phyloP scores from a whole-genome alignment of 2,113 vertebrate species.

The Periophthalmodon schlosseri region DNA sequence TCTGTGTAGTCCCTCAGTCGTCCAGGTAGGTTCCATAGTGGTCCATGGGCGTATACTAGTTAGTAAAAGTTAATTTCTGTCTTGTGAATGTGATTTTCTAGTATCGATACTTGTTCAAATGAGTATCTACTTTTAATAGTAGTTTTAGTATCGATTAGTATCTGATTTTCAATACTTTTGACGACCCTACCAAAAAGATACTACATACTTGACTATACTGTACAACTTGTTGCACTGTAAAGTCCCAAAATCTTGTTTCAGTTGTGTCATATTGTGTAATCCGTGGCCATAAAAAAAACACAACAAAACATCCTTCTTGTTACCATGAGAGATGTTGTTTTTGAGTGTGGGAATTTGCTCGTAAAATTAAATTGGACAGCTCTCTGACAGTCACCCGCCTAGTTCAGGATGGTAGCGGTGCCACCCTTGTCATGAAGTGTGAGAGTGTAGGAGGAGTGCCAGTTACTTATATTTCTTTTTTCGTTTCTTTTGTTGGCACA shows the following conservation, averaged over 20 bases:
- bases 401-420: slow-evolving; percentile 20
- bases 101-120: too few relatives aligned
- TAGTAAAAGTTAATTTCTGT: too few relatives aligned
- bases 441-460: slow-evolving; percentile 43
- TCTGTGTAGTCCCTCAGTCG: too few relatives aligned
- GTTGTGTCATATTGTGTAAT: not conserved
- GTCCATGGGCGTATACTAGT: too few relatives aligned
- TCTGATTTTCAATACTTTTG: too few relatives aligned
- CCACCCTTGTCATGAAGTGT: slow-evolving; percentile 32
- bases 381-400: slow-evolving; percentile 35
- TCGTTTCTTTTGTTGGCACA: slow-evolving; percentile 44
- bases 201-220: not conserved
- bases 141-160: too few relatives aligned
- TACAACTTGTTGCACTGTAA: not conserved
- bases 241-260: not conserved
- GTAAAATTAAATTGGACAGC: slow-evolving; percentile 58
- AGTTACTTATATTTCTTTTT: slow-evolving; percentile 28
- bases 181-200: not conserved
- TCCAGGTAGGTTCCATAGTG: too few relatives aligned
- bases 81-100: too few relatives aligned
- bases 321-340: slow-evolving; percentile 32
- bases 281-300: not conserved
- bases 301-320: slow-evolving; percentile 18
- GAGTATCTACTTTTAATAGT: too few relatives aligned
- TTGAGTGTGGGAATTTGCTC: slow-evolving; percentile 45